Evolutionary conservation across 2,113 vertebrate species (phyloP).

Genomic region (Nerophis ophidion): DNA sequence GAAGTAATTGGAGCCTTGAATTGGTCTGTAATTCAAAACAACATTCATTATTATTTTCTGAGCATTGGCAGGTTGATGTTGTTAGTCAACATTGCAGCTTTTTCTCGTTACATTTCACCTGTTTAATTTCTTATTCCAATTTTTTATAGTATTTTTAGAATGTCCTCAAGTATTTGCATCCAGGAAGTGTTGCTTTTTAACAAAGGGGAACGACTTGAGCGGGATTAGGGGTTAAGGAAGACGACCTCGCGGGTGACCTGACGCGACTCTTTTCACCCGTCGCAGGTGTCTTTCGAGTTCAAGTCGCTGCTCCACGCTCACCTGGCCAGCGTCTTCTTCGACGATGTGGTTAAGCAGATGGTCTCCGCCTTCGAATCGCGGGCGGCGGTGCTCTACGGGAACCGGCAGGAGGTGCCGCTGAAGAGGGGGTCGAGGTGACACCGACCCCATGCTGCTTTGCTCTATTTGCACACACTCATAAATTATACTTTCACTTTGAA

Average conservation of each 20-base stretch:
- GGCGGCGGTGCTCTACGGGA: slow-evolving; percentile 57
- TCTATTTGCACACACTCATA: neutral
- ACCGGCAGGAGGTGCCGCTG: neutral
- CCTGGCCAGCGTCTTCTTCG: slow-evolving; percentile 69
- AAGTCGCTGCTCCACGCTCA: slow-evolving; percentile 74
- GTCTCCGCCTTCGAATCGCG: slow-evolving; percentile 70
- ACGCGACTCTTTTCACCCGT: neutral
- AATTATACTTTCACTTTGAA: neutral
- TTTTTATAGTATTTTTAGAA: no score
- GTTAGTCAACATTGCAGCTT: no score
- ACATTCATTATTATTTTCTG: no score
- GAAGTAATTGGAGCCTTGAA: no score
- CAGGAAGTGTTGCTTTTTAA: slow-evolving; percentile 16
- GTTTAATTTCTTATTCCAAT: no score
- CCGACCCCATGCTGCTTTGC: neutral
- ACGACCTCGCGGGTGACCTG: neutral
- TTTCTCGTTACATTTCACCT: no score
- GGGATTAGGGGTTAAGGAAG: neutral
- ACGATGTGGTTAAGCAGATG: slow-evolving; percentile 78
- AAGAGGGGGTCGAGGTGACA: slow-evolving; percentile 25
- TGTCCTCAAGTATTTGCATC: neutral
- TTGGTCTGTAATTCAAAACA: no score
- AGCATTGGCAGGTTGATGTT: no score
- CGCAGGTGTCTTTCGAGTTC: slow-evolving; percentile 78
- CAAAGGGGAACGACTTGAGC: accelerated